Conservation (phyloP, 2,113 vertebrate species). For the Myiagra hebetior region DNA sequence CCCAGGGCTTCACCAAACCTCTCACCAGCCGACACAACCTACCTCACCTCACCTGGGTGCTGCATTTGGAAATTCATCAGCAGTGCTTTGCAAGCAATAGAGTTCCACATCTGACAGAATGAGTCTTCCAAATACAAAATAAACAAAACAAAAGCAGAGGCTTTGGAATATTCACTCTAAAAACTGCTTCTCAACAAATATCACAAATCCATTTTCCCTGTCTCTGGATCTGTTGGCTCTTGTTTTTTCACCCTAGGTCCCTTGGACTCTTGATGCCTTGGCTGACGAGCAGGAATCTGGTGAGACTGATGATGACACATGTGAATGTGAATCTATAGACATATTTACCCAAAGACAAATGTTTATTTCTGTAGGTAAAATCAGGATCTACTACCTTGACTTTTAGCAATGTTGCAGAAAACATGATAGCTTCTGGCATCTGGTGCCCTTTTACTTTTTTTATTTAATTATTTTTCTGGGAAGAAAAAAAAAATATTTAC, state of each 20-base stretch:
- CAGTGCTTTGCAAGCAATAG: neutral
- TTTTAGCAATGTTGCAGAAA: neutral
- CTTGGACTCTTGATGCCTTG: neutral
- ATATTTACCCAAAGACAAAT: neutral
- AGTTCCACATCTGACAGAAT: neutral
- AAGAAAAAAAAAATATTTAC: neutral
- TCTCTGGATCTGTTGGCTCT: neutral
- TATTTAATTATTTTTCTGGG: neutral
- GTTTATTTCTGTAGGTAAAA: neutral
- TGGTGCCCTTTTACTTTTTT: neutral
- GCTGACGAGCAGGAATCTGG: neutral
- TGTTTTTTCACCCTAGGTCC: neutral
- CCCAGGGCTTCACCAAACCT: neutral
- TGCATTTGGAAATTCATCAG: neutral
- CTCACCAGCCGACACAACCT: neutral
- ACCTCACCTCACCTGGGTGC: fast-evolving
- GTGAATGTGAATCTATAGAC: neutral
- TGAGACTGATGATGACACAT: neutral
- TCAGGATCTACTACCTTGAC: neutral
- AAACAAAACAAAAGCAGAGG: neutral
- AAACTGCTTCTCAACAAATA: neutral
- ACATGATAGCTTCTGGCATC: neutral
- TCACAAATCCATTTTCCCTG: fast-evolving
- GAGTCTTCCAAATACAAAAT: neutral
- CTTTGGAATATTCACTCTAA: neutral